phyloP scores from a whole-genome alignment of 2,113 vertebrate species.

The Peromyscus maniculatus region DNA sequence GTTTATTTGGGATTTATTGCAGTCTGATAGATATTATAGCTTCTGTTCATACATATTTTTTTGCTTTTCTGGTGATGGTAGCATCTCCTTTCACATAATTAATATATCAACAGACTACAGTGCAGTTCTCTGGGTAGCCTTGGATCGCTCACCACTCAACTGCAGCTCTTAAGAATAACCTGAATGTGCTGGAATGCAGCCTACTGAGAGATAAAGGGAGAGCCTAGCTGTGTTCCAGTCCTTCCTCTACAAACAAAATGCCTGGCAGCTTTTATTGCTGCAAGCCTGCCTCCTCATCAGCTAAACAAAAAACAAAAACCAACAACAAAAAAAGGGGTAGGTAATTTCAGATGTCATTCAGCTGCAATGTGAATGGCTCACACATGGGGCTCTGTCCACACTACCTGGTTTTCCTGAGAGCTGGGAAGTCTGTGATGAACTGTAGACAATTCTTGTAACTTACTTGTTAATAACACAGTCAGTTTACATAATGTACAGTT shows the following conservation, averaged over 20 bases:
- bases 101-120: neutral
- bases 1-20: neutral
- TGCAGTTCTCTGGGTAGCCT: neutral
- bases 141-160: neutral
- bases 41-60: neutral
- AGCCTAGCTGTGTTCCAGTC: rapidly evolving
- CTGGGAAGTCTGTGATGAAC: neutral
- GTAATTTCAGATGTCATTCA: neutral
- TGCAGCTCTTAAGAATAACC: neutral
- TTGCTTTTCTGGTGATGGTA: neutral
- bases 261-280: neutral
- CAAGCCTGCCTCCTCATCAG: neutral
- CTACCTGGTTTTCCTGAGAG: neutral
- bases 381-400: neutral
- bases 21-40: neutral
- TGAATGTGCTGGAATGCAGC: neutral
- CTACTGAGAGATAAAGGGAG: neutral
- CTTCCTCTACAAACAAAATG: neutral
- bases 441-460: neutral
- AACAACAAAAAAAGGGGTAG: neutral
- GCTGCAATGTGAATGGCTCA: neutral
- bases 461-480: neutral
- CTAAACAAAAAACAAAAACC: neutral
- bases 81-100: neutral
- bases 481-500: neutral